Percentiles rank a stretch among this genome's conserved stretches.
phyloP scores from a whole-genome alignment of 2,113 vertebrate genomes.

The Sander vitreus region DNA sequence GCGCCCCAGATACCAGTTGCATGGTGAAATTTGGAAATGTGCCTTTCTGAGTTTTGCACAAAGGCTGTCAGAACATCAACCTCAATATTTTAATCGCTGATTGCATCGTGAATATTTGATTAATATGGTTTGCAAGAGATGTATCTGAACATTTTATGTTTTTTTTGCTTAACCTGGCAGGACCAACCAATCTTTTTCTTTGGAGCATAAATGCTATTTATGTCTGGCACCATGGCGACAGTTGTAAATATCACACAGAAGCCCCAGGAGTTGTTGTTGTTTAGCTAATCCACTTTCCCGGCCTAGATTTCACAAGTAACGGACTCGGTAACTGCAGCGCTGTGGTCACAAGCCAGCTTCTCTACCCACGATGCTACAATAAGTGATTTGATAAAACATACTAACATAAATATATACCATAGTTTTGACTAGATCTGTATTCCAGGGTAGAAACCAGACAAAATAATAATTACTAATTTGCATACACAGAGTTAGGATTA shows the following conservation, averaged over 20 bases:
- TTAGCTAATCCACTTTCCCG: neutral
- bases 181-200: neutral
- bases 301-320: neutral
- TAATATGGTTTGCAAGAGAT: neutral
- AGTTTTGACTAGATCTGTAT: neutral
- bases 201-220: neutral
- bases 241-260: constrained; percentile 6
- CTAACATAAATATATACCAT: neutral
- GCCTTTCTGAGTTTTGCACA: neutral
- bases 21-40: neutral
- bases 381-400: neutral
- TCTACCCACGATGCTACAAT: neutral
- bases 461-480: neutral
- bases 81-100: neutral
- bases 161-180: constrained; percentile 7
- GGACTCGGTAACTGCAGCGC: neutral
- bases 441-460: neutral
- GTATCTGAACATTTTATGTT: constrained; percentile 1
- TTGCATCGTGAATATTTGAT: neutral
- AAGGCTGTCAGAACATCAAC: neutral
- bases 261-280: neutral
- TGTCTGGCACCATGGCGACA: neutral
- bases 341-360: neutral
- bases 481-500: neutral
- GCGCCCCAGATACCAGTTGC: neutral